Percentiles rank a stretch among this genome's conserved stretches.
phyloP scores from a whole-genome alignment of 2,888 invertebrate genomes.

The Molorchus minor region DNA sequence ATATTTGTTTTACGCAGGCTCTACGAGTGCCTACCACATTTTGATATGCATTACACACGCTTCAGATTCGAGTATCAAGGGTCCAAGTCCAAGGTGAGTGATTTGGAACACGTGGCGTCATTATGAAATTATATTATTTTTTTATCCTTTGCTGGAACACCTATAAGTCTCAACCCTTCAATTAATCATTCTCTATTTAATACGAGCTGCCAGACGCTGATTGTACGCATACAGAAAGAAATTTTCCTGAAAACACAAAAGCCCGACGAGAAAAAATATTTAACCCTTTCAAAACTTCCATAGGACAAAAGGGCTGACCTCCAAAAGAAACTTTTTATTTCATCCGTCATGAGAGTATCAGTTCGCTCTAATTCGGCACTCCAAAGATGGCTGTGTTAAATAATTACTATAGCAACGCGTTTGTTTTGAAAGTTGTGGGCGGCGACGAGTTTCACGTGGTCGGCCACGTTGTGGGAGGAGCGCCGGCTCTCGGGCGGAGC shows the following conservation, averaged over 20 bases:
- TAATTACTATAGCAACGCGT: slow-evolving; percentile 54
- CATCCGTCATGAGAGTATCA: slow-evolving; percentile 30
- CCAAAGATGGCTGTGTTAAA: slow-evolving; percentile 50
- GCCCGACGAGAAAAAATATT: slow-evolving; percentile 4
- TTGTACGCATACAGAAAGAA: not conserved
- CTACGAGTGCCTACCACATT: not conserved
- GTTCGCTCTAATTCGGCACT: slow-evolving; percentile 18
- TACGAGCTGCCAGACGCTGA: slow-evolving; percentile 7
- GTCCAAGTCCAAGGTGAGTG: too few relatives aligned
- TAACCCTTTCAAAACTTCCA: slow-evolving; percentile 14
- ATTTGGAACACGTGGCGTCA: not conserved
- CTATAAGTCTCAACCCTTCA: too few relatives aligned
- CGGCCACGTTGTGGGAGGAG: slow-evolving; percentile 45
- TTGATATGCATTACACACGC: too few relatives aligned
- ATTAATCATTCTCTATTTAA: slow-evolving; percentile 3
- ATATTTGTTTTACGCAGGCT: slow-evolving; percentile 26
- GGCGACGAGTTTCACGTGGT: slow-evolving; percentile 47
- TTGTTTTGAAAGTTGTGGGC: slow-evolving; percentile 42
- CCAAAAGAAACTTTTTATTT: slow-evolving; percentile 26
- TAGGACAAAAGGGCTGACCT: not conserved
- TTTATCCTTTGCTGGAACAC: too few relatives aligned
- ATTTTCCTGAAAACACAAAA: slow-evolving; percentile 18
- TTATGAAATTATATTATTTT: too few relatives aligned
- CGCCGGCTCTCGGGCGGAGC: slow-evolving; percentile 41
- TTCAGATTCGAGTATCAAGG: too few relatives aligned